phyloP scores from a whole-genome alignment of 1,140 invertebrate species.

The Leptoteleia sp. region DNA sequence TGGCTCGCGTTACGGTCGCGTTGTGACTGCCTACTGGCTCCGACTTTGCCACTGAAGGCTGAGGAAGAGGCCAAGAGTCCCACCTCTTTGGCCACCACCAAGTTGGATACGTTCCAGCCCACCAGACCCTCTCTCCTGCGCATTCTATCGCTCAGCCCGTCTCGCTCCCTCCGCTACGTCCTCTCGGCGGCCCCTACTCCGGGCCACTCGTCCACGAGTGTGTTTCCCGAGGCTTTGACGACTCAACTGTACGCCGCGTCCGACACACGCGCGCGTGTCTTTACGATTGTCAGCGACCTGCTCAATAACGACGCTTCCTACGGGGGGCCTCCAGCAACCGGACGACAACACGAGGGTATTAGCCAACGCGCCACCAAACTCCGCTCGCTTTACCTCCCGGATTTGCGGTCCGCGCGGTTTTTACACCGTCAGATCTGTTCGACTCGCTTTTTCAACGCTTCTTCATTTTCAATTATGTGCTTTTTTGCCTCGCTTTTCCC shows the following conservation, averaged over 20 bases:
- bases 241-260: conserved; percentile 34
- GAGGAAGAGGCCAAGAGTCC: conserved; percentile 77
- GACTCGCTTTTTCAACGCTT: too few species aligned
- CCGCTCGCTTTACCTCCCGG: too few species aligned
- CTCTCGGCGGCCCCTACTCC: conserved; percentile 22
- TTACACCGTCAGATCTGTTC: too few species aligned
- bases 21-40: conserved; percentile 79
- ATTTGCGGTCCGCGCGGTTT: too few species aligned
- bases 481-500: too few species aligned
- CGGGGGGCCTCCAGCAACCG: conserved; percentile 1
- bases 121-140: conserved; percentile 77
- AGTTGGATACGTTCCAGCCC: conserved; percentile 79
- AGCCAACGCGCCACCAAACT: too few species aligned
- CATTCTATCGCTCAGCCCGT: conserved; percentile 38
- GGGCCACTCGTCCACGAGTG: conserved; percentile 11
- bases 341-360: background rate
- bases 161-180: conserved; percentile 27
- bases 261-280: conserved; percentile 46
- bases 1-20: conserved; percentile 78
- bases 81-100: conserved; percentile 81
- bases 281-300: conserved; percentile 64
- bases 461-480: too few species aligned
- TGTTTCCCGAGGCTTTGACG: conserved; percentile 31
- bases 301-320: conserved; percentile 46
- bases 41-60: conserved; percentile 75